Evolutionary conservation across 2,113 vertebrate species (phyloP).

Genomic region (Archocentrus centrarchus): DNA sequence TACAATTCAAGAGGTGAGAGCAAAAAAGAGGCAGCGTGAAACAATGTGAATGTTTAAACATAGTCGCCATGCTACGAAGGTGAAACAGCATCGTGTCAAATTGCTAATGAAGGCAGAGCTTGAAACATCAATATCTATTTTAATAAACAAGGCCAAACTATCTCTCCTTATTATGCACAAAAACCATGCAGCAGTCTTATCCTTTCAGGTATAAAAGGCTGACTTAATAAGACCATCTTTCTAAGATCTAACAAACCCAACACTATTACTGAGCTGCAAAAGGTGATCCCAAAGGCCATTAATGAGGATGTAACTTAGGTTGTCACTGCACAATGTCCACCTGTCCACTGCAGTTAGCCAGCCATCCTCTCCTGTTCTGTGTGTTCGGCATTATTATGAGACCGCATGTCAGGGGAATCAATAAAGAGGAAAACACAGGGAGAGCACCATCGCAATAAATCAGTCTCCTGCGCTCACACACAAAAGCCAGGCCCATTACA

Average conservation of each 20-base stretch:
- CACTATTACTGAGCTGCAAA: constrained; percentile 10
- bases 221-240: background rate
- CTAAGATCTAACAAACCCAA: constrained; percentile 2
- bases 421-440: constrained; percentile 73
- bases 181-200: background rate
- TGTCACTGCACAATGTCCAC: constrained; percentile 56
- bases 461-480: constrained; percentile 59
- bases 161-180: background rate
- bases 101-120: background rate
- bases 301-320: constrained; percentile 46
- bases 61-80: constrained; percentile 40
- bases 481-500: constrained; percentile 65
- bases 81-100: constrained; percentile 30
- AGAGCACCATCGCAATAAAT: constrained; percentile 70
- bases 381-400: constrained; percentile 71
- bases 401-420: constrained; percentile 69
- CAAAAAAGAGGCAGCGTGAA: constrained; percentile 57
- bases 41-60: constrained; percentile 68
- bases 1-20: constrained; percentile 70
- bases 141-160: background rate
- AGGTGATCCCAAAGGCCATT: constrained; percentile 23
- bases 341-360: constrained; percentile 60
- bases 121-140: background rate
- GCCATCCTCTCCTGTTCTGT: constrained; percentile 66
- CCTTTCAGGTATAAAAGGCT: background rate